phyloP scores from a whole-genome alignment of 2,797 vertebrate genomes.

The Acanthopagrus latus region DNA sequence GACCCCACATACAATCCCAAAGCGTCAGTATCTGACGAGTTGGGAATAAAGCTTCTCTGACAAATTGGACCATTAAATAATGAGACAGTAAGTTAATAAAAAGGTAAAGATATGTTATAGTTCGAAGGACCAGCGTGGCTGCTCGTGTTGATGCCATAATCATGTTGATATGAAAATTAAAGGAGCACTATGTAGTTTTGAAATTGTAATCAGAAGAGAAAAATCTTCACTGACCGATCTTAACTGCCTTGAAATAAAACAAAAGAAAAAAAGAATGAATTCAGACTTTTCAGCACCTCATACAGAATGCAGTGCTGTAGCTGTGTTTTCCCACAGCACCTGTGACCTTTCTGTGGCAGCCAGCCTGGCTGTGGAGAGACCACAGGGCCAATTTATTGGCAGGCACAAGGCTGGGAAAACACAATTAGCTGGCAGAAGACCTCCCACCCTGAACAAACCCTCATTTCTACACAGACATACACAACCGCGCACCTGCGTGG shows the following conservation, averaged over 20 bases:
- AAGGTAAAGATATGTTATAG: background rate
- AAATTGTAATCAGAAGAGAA: too few relatives aligned
- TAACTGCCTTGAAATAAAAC: background rate
- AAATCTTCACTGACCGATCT: too few relatives aligned
- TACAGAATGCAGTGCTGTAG: slow-evolving; percentile 28
- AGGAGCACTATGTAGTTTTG: too few relatives aligned
- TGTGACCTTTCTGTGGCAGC: slow-evolving; percentile 75
- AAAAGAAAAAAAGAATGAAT: background rate
- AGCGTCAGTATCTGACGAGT: too few relatives aligned
- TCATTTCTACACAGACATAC: slow-evolving; percentile 44
- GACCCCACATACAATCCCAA: too few relatives aligned
- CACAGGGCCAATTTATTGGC: slow-evolving; percentile 72
- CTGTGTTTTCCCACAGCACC: slow-evolving; percentile 41
- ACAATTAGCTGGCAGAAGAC: slow-evolving; percentile 75
- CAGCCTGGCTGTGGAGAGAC: slow-evolving; percentile 51
- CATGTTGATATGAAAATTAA: background rate
- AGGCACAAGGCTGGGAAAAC: slow-evolving; percentile 67
- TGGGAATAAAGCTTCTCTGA: too few relatives aligned
- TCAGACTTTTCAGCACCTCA: slow-evolving; percentile 35
- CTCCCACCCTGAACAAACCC: slow-evolving; percentile 66
- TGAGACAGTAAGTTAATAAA: too few relatives aligned
- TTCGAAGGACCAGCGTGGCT: background rate
- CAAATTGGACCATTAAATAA: too few relatives aligned
- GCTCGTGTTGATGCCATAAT: background rate
- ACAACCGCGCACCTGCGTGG: slow-evolving; percentile 39